Evolutionary conservation across 2,888 invertebrate species (phyloP).

Genomic region (Octodonta nipae): DNA sequence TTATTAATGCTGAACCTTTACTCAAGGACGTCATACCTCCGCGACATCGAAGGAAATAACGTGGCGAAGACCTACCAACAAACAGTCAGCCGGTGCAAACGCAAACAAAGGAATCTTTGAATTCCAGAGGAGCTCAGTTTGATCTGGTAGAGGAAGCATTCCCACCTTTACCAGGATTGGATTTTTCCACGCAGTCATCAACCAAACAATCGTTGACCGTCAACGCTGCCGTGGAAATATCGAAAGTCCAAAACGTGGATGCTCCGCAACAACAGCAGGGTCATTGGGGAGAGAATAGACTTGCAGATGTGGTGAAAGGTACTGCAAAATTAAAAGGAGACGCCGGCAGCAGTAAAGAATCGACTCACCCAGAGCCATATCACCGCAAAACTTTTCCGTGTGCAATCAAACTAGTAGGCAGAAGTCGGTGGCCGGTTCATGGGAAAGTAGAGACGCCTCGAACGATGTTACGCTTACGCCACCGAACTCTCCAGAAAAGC

Average conservation of each 20-base stretch:
- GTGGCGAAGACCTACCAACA: slow-evolving; percentile 17
- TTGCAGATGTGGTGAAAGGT: slow-evolving; percentile 69
- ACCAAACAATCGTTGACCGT: too few relatives aligned
- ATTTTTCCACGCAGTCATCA: slow-evolving; percentile 16
- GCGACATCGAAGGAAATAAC: slow-evolving; percentile 34
- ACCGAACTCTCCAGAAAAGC: slow-evolving; percentile 48
- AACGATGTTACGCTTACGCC: slow-evolving; percentile 42
- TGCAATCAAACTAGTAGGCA: slow-evolving; percentile 12
- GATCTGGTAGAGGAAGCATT: slow-evolving; percentile 68
- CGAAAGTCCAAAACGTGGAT: slow-evolving; percentile 20
- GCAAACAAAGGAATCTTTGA: slow-evolving; percentile 15
- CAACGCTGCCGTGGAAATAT: too few relatives aligned
- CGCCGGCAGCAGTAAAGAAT: slow-evolving; percentile 21
- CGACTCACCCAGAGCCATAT: slow-evolving; percentile 25
- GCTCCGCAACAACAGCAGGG: slow-evolving; percentile 22
- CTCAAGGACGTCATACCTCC: slow-evolving; percentile 34
- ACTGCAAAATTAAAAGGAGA: slow-evolving; percentile 44
- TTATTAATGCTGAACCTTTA: slow-evolving; percentile 16
- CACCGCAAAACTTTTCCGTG: slow-evolving; percentile 23
- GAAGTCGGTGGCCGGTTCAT: slow-evolving; percentile 7
- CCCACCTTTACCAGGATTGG: slow-evolving; percentile 59
- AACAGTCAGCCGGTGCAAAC: slow-evolving; percentile 14
- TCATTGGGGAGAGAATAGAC: slow-evolving; percentile 47
- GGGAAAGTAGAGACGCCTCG: slow-evolving; percentile 25
- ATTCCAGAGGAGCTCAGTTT: slow-evolving; percentile 48